phyloP scores from a whole-genome alignment of 2,888 invertebrate species.

The Acleris laterana region DNA sequence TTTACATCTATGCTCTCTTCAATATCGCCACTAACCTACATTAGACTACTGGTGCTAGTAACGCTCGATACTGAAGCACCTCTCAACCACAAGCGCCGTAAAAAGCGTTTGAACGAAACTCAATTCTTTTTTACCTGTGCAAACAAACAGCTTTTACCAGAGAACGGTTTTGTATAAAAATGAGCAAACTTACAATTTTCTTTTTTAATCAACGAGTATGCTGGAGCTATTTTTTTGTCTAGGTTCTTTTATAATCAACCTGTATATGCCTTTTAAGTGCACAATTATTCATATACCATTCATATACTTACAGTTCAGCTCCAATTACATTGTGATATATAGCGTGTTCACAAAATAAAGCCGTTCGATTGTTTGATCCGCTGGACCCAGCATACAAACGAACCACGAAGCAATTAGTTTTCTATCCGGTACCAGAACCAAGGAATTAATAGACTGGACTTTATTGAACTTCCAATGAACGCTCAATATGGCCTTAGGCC shows the following conservation, averaged over 20 bases:
- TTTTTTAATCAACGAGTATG: too few relatives aligned
- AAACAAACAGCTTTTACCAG: constrained; percentile 5
- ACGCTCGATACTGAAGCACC: constrained; percentile 28
- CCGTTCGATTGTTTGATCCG: not conserved
- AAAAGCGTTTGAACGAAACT: constrained; percentile 29
- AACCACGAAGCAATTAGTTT: constrained; percentile 4
- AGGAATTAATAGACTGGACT: not conserved
- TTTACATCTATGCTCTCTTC: too few relatives aligned
- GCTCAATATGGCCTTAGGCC: not conserved
- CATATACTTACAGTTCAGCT: too few relatives aligned
- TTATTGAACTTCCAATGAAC: constrained; percentile 10
- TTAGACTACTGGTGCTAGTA: not conserved
- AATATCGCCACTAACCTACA: constrained; percentile 22
- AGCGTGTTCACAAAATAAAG: not conserved
- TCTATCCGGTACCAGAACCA: constrained; percentile 4
- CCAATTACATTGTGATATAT: constrained; percentile 3
- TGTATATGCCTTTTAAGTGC: too few relatives aligned
- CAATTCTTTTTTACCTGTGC: constrained; percentile 19
- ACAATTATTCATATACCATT: too few relatives aligned
- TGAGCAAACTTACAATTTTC: too few relatives aligned
- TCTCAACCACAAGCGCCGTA: constrained; percentile 15
- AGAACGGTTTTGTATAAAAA: constrained; percentile 17
- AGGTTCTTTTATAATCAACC: too few relatives aligned
- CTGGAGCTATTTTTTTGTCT: too few relatives aligned
- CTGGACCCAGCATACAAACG: not conserved